Evolutionary conservation across 1,140 invertebrate species (phyloP), one percentile per base, ranked within the genome.

Genomic region (Heliconius congener): DNA sequence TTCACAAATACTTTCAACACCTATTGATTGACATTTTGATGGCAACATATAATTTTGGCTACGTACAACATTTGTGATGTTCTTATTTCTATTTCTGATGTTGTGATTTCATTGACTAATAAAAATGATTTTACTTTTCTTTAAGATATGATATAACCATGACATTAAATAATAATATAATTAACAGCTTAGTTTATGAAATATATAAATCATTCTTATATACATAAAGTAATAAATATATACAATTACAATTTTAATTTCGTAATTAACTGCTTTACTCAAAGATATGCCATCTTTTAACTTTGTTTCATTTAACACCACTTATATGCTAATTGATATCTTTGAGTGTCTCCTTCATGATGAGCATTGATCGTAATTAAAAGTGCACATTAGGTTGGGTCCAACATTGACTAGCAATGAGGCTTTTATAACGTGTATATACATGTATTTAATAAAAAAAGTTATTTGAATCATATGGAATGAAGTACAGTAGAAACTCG

Each of bases 1-100:
- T 23, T 76, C 37, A 70, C 60, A 50, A 42, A 27, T 37, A 46
- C 23, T 23, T 39, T 27, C 18, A 42, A 42, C 71, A 39, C 74
- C 23, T 30, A 60, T 70, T 46, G 55, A 42, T n/a, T 23, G 74
- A 27, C 66, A 82, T 77, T 74, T 78, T 55, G 80, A 85, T 90
- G 90, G 87, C 88, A 91, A 88, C 84, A 77, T 73, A 82, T 86
- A 81, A 84, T 84, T 85, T 85, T 88, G 88, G 86, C 85, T 86
- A 84, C 81, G 87, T 86, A 39, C 82, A 79, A 66, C 74, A 39
- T 60, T 39, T 70, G 85, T 84, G 85, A 87, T 81, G 78, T 73
- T 81, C 85, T 79, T 83, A 83, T 78, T 82, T 88, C 85, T 89
- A 86, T 87, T 87, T 88, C 76, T 74, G 50, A 81, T 74, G 46